Evolutionary conservation across 2,888 invertebrate species (phyloP), one percentile per base, ranked within the genome.

Genomic region (Eilema depressum): DNA sequence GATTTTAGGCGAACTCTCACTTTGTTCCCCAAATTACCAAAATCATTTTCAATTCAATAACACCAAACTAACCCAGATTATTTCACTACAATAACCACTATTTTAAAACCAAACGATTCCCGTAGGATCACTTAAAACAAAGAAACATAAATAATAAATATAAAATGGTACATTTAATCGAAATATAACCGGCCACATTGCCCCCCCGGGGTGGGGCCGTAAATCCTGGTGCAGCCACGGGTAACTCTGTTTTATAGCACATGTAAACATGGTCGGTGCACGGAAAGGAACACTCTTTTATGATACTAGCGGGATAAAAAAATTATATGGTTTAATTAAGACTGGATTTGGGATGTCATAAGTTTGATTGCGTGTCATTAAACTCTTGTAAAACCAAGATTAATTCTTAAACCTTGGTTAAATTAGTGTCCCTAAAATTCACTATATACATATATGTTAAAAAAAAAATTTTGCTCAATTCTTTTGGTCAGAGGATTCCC

Each of bases 171-270:
- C 71, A 73, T 70, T 77, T 79, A 70, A 79, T 79, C 77, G 73
- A 71, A 68, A 81, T 73, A 72, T 69, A 80, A 75, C 67, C 74
- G 28, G 20, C 68, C 60, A 71, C 70, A 75, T 69, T 68, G 60
- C 73, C 73, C 80, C 73, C 80, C 64, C 57, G 33, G 71, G 71
- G 77, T 59, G 30, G 0, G 23, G 33, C 10, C 63, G 72, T 76
- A 75, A 75, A 82, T 73, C 47, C 56, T 41, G 5, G 37, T 64
- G 63, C 63, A 73, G 67, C 63, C 64, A 69, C 25, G 53, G 69
- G 69, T 59, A 68, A 68, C 63, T 25, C 59, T 64, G n/a, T 70
- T 78, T 81, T 77, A 80, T 60, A 68, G 26, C 23, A 63, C 20
- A 57, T 70, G 62, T 71, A 73, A 75, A 77, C 53, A 57, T 62